Base-by-base conservation (phyloP, 2,113 vertebrate genomes). In the Tragelaphus buxtoni region DNA sequence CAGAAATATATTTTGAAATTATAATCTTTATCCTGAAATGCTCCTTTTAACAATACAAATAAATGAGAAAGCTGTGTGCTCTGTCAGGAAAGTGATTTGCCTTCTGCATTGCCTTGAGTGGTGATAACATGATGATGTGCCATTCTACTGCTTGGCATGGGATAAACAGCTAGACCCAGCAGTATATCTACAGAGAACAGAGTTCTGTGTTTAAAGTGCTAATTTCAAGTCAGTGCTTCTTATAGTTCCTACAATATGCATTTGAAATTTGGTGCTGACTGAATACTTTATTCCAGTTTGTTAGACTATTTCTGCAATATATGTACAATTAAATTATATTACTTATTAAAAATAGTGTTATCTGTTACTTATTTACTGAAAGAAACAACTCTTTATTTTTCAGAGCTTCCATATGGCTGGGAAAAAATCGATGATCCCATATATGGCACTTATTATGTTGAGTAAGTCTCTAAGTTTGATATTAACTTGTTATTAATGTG, bases 391-490 rank as follows among this genome's bases (percentile, higher is more conserved):
- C 90, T 98, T 98, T 98, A 97, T 99, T 99, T 98, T 99, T 97
- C 99, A 99, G 99, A 99, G 98, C 99, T 99, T 99, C 99, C 99
- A 69, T 99, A 99, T 98, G 99, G 99, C 99, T 99, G 99, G 99
- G 99, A 99, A 99, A 99, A 99, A 99, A 99, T 99, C 98, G 99
- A 99, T 99, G 99, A 99, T 99, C 99, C 99, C 97, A 99, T 99
- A 99, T 99, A 99, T 98, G 99, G 99, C 99, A 99, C 99, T 99
- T 99, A 99, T 98, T 99, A 99, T 98, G 99, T 99, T 96, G 99
- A 99, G 99, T 99, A 99, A 99, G 99, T 99, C 98, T 97, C 95
- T 93, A 98, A 97, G 88, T 91, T 98, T 98, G 98, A 98, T 98
- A 98, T 98, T 99, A 98, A 98, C 98, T 98, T 98, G 72, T 95